Evolutionary conservation across 2,888 invertebrate genomes (phyloP), one percentile per base, ranked within the genome.

Genomic region (Epirrita christyi): DNA sequence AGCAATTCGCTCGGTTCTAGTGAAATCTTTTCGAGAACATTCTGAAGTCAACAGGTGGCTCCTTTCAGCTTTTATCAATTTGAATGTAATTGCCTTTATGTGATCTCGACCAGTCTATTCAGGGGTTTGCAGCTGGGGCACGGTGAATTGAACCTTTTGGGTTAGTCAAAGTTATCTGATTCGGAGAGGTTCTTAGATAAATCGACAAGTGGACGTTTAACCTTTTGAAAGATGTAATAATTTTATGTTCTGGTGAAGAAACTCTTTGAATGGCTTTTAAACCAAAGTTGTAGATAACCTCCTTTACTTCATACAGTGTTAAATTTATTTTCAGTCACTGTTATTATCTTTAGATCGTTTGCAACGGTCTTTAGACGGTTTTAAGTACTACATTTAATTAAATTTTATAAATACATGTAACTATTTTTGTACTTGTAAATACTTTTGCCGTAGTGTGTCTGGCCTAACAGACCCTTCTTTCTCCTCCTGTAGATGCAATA

Each of bases 41-140:
- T 68, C 73, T 46, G 15, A 63, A 72, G 73, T 77, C 88, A 90
- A 91, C 91, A 91, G 90, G 91, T 91, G 87, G 87, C 73, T 73
- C 38, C 51, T 51, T 59, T 59, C 29, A 40, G 55, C 47, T 85
- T 86, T 84, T 83, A 80, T 77, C 81, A 84, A 85, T 87, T 85
- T 81, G 78, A 83, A 86, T 86, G 83, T 86, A 85, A 88, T 85
- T 85, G 84, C 78, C 74, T 76, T 77, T 80, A 64, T 69, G 66
- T 61, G 58, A 62, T 66, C 60, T 63, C 65, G 58, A 43, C 51
- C 62, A 62, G 60, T 63, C 63, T 52, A 67, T 67, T 66, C 66
- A 66, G 56, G 41, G 48, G 58, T 53, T 56, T 64, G 62, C 65
- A 67, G 65, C 59, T 67, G 65, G 53, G 59, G 42, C 49, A 34